phyloP scores from a whole-genome alignment of 2,113 vertebrate genomes.

The Synchiropus splendidus region DNA sequence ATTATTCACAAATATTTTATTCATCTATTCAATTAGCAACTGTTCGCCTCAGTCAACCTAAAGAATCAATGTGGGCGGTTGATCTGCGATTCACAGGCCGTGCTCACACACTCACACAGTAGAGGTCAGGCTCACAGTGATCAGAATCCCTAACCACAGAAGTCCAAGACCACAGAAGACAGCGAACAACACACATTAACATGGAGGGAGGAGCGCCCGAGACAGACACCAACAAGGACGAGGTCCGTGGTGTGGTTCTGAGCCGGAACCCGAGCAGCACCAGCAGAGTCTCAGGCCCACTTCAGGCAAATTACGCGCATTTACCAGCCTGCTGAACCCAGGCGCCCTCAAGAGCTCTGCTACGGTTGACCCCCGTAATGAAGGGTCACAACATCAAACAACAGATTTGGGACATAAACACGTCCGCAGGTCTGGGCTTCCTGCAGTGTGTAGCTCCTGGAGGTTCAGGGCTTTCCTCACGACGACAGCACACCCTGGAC shows the following conservation, averaged over 20 bases:
- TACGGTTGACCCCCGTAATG: too few relatives aligned
- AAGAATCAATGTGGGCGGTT: constrained; percentile 52
- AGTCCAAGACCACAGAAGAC: constrained; percentile 15
- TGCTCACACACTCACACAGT: constrained; percentile 28
- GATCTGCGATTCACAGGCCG: constrained; percentile 45
- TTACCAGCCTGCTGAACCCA: too few relatives aligned
- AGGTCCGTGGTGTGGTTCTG: neutral
- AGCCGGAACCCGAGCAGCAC: too few relatives aligned
- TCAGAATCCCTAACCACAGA: constrained; percentile 41
- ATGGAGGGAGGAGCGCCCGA: neutral
- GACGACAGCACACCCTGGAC: too few relatives aligned
- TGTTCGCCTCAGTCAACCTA: constrained; percentile 52
- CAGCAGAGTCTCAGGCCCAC: too few relatives aligned
- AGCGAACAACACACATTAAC: constrained; percentile 3
- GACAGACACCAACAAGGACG: neutral
- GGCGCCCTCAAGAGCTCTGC: too few relatives aligned
- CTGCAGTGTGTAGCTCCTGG: too few relatives aligned
- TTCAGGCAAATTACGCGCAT: too few relatives aligned
- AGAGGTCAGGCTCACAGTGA: constrained; percentile 51
- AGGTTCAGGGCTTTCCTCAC: too few relatives aligned
- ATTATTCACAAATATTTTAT: constrained; percentile 65
- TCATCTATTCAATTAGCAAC: constrained; percentile 60
- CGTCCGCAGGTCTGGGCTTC: too few relatives aligned
- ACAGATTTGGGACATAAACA: too few relatives aligned
- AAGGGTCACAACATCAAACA: too few relatives aligned